Evolutionary conservation across 2,797 vertebrate species (phyloP).

Genomic region (Bufotes viridis): DNA sequence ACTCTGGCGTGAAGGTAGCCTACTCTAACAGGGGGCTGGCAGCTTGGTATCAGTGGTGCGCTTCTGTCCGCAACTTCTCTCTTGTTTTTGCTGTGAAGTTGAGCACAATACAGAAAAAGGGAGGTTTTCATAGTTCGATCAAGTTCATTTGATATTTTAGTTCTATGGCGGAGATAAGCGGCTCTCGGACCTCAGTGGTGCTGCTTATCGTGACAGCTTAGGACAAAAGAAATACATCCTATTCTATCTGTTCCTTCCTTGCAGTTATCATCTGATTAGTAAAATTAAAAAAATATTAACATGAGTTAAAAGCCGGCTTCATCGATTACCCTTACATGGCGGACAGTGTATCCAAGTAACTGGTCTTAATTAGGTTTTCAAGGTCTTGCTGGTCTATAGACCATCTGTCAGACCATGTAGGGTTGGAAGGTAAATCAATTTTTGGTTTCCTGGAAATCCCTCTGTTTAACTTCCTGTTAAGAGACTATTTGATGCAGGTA

Average conservation of each 20-base stretch:
- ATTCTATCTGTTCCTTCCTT: no score
- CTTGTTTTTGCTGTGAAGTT: no score
- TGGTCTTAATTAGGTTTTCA: neutral
- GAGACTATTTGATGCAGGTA: neutral
- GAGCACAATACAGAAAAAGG: neutral
- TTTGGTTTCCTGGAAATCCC: constrained; percentile 10
- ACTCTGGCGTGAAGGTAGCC: no score
- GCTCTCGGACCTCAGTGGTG: neutral
- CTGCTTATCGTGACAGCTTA: neutral
- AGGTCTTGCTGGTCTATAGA: constrained; percentile 1
- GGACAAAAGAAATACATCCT: no score
- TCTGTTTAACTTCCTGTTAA: neutral
- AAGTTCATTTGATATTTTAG: no score
- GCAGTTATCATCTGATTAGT: neutral
- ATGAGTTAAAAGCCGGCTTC: neutral
- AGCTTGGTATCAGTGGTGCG: no score
- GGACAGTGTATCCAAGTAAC: neutral
- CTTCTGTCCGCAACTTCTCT: no score
- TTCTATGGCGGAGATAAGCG: neutral
- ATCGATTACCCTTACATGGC: neutral
- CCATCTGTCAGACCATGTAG: neutral
- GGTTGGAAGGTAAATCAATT: constrained; percentile 8
- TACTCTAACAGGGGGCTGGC: no score
- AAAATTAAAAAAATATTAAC: neutral
- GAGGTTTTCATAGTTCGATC: no score